Evolutionary conservation across 2,888 invertebrate species (phyloP).

Genomic region (Mythimna impura): DNA sequence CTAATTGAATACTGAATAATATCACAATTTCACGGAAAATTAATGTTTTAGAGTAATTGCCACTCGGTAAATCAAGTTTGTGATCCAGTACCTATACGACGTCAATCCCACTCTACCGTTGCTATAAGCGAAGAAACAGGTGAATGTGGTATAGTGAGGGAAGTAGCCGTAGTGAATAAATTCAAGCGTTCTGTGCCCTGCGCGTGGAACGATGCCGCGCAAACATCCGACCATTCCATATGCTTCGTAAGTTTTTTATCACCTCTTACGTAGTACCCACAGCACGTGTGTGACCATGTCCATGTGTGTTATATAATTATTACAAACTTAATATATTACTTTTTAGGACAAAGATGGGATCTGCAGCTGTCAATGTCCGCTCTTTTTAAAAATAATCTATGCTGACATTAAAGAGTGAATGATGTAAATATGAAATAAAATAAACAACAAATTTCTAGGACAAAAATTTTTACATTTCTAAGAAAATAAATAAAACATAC

Average conservation of each 20-base stretch:
- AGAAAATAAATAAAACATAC: constrained; percentile 53
- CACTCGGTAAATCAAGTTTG: constrained; percentile 22
- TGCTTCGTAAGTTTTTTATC: constrained; percentile 73
- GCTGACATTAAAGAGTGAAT: constrained; percentile 68
- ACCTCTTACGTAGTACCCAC: constrained; percentile 41
- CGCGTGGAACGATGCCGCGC: constrained; percentile 61
- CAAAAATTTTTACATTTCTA: constrained; percentile 1
- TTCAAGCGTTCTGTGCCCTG: constrained; percentile 27
- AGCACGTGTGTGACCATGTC: constrained; percentile 6
- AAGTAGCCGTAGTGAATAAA: constrained; percentile 35
- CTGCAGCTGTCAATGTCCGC: constrained; percentile 65
- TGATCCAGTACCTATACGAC: constrained; percentile 17
- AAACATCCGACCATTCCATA: constrained; percentile 82
- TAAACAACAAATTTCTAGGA: background rate
- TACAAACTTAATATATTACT: constrained; percentile 48
- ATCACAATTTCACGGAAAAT: constrained; percentile 6
- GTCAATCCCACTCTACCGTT: constrained; percentile 45
- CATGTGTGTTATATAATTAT: constrained; percentile 35
- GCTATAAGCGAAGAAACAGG: constrained; percentile 24
- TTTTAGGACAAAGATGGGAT: constrained; percentile 67
- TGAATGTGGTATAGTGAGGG: constrained; percentile 18
- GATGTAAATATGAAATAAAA: constrained; percentile 12
- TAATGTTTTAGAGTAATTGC: constrained; percentile 38
- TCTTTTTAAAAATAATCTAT: constrained; percentile 78
- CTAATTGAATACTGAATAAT: background rate